Evolutionary conservation across 37 sponge, comb jelly and placozoan species (phyloP).

Genomic region (Spongilla lacustris): DNA sequence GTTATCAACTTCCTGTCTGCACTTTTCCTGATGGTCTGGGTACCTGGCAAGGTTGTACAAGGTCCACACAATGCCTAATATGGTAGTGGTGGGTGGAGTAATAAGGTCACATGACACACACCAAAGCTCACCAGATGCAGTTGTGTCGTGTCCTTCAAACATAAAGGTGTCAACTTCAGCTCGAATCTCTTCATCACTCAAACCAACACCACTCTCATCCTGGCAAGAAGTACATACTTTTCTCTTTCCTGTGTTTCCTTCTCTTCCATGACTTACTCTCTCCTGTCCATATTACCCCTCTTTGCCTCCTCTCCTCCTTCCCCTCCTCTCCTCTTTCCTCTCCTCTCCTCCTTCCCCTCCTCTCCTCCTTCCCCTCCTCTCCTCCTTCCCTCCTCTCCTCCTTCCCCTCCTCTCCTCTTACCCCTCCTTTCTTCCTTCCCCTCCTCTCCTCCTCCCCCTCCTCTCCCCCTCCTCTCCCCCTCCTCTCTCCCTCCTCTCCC

Average conservation of each 20-base stretch:
- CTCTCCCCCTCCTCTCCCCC: neutral
- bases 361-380: neutral
- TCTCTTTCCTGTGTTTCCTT: neutral
- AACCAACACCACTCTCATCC: neutral
- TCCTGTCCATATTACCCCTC: neutral
- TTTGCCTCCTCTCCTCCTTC: neutral
- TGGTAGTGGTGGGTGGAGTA: neutral
- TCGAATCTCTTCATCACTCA: conserved; percentile 73
- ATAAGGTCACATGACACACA: neutral
- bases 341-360: neutral
- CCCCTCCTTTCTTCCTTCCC: no score
- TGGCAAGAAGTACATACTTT: neutral
- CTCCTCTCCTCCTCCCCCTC: no score
- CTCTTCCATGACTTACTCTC: neutral
- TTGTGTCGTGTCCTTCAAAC: conserved; percentile 98
- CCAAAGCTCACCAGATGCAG: conserved; percentile 54
- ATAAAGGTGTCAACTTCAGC: conserved; percentile 94
- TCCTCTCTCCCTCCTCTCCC: neutral
- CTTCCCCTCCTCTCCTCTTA: no score
- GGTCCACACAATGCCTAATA: conserved; percentile 74
- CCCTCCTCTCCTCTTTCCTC: no score
- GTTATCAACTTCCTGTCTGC: conserved; percentile 82
- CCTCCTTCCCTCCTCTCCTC: neutral
- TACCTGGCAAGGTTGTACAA: conserved; percentile 83
- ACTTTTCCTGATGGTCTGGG: conserved; percentile 86